Conservation (phyloP, 2,888 invertebrate genomes). For the Odontocolon sp. region DNA sequence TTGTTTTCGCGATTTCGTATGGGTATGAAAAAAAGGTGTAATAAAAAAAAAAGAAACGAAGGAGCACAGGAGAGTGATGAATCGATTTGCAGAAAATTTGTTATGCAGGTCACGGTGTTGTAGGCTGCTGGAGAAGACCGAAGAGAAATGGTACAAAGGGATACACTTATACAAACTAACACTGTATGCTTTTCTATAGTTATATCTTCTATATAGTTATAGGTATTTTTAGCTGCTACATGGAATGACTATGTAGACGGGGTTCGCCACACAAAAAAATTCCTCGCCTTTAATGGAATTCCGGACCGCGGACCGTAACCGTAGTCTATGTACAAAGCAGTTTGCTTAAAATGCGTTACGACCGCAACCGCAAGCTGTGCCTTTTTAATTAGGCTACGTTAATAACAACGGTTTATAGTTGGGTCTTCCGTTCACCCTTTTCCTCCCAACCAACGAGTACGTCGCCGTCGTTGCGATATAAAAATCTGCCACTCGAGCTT, state of each 20-base stretch:
- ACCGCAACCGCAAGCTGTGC: constrained; percentile 62
- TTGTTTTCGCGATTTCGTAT: neutral
- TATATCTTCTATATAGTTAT: neutral
- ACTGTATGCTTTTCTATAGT: neutral
- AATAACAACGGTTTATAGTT: constrained; percentile 55
- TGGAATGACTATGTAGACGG: constrained; percentile 7
- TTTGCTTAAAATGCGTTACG: constrained; percentile 58
- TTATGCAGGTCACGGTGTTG: constrained; percentile 22
- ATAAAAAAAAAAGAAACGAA: neutral
- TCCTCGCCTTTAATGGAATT: constrained; percentile 58
- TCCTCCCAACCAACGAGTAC: neutral
- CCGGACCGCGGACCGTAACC: constrained; percentile 55
- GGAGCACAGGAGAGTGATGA: constrained; percentile 19
- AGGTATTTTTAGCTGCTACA: neutral
- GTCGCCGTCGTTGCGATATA: constrained; percentile 27
- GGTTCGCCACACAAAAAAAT: constrained; percentile 30
- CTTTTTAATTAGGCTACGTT: constrained; percentile 64
- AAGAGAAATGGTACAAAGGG: neutral
- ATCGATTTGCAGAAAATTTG: constrained; percentile 38
- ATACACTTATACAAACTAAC: neutral
- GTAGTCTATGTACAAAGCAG: constrained; percentile 54
- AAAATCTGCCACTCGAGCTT: constrained; percentile 16
- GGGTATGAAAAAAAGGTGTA: neutral
- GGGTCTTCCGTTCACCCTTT: constrained; percentile 4
- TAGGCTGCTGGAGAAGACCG: neutral